Conservation (phyloP, 2,888 invertebrate species). For the Drosophila suboccidentalis region DNA sequence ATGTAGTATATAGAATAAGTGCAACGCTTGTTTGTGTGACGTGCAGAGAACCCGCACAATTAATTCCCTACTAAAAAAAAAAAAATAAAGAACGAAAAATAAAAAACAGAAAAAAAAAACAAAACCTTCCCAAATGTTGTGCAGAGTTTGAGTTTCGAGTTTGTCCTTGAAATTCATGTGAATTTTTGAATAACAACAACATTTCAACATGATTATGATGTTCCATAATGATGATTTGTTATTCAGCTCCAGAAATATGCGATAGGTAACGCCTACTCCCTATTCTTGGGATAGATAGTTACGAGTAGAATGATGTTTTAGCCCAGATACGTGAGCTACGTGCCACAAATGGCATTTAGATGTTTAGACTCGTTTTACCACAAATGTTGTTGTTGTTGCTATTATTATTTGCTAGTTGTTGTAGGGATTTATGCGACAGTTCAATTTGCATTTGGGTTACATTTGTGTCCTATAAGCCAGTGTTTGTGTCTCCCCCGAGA, state of each 20-base stretch:
- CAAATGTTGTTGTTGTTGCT: constrained; percentile 5
- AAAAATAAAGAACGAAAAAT: constrained; percentile 12
- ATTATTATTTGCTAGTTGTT: constrained; percentile 1
- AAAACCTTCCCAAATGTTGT: constrained; percentile 35
- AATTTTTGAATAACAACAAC: constrained; percentile 57
- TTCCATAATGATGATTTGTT: constrained; percentile 13
- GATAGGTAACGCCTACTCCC: constrained; percentile 36
- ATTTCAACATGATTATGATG: constrained; percentile 29
- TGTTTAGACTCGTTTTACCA: constrained; percentile 6
- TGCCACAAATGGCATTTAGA: constrained; percentile 55
- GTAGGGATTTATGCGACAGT: constrained; percentile 35
- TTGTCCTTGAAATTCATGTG: constrained; percentile 80
- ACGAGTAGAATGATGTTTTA: constrained; percentile 6
- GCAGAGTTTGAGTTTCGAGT: constrained; percentile 41
- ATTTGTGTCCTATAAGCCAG: constrained; percentile 18
- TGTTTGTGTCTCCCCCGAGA: not conserved
- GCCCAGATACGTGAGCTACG: constrained; percentile 52
- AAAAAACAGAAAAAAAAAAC: constrained; percentile 10
- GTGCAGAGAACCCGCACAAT: constrained; percentile 74
- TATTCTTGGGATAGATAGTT: constrained; percentile 6
- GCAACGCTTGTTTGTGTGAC: constrained; percentile 36
- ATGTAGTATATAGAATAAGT: constrained; percentile 26
- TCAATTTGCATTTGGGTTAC: constrained; percentile 53
- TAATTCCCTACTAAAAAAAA: constrained; percentile 57
- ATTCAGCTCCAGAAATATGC: constrained; percentile 35